Evolutionary conservation across 1,140 invertebrate genomes (phyloP), one percentile per base, ranked within the genome.

Genomic region (Caerostris extrusa): DNA sequence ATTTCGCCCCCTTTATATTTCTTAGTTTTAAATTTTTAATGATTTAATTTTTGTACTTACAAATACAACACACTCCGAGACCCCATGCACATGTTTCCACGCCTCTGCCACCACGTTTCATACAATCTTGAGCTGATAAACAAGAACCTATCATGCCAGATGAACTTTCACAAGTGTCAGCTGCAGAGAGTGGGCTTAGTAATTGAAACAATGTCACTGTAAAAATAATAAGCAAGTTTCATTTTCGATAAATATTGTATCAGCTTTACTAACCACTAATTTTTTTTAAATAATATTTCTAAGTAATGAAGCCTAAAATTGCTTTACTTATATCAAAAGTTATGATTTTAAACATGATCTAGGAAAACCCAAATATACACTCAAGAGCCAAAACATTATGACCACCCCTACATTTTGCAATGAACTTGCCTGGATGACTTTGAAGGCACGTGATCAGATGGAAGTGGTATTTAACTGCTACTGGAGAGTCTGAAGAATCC

Each of bases 141-240:
- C 91, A 93, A 53, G 91, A 67, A n/a, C 91, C 91, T n/a, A 88
- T 53, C n/a, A 93, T 53, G 8, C 91, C 91, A 50, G 91, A 86
- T 8, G 91, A 83, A 87, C 55, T 50, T 87, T 88, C 7, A 55
- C 91, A 93, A 64, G 53, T 77, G 55, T 93, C 91, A 7, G 67
- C 57, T 3, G 12, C 17, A 0, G 91, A 58, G 8, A 92, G 67
- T 8, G 71, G 90, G 85, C 19, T 55, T 60, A 93, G 58, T 50
- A 87, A 87, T 55, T 61, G 82, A 3, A 93, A 87, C 17, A 93
- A 34, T 17, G 91, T 69, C 6, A 93, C 91, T 93, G 67, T 60
- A 93, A 93, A 60, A 7, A 64, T 67, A 56, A 19, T n/a, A 53
- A 12, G 3, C 10, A 14, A n/a, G 5, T 5, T 6, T 67, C 61